These are phyloP conservation scores for Cygnus olor DNA, from an alignment of 2,797 vertebrate genomes.

Conservation along the genomic window DNA sequence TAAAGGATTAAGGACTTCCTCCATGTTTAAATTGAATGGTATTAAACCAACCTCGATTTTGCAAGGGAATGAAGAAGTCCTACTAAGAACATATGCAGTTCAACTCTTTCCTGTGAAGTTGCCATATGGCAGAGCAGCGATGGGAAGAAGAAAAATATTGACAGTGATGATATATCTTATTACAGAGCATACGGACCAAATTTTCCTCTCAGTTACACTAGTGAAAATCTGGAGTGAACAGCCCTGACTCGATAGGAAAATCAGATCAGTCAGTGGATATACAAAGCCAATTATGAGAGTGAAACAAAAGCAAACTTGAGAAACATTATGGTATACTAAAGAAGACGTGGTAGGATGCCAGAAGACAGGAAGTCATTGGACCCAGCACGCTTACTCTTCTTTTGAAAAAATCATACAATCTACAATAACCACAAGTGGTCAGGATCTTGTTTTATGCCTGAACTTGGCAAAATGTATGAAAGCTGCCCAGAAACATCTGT, in stretches of 20 bases:
- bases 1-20: constrained; percentile 11
- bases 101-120: constrained; percentile 61
- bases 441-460: constrained; percentile 49
- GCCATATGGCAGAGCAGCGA: constrained; percentile 65
- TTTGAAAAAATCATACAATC: constrained; percentile 21
- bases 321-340: constrained; percentile 66
- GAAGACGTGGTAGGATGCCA: constrained; percentile 53
- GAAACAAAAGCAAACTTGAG: constrained; percentile 70
- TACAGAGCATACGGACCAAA: constrained; percentile 63
- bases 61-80: constrained; percentile 40
- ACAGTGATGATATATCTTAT: constrained; percentile 68
- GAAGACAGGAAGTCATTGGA: constrained; percentile 59
- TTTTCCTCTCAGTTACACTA: constrained; percentile 69
- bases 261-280: constrained; percentile 67
- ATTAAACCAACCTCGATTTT: constrained; percentile 36
- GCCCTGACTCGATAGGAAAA: constrained; percentile 52
- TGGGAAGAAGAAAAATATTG: constrained; percentile 71
- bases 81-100: constrained; percentile 65
- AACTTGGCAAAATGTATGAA: constrained; percentile 33
- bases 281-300: constrained; percentile 64
- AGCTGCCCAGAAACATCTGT: constrained; percentile 54
- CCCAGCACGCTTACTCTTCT: neutral
- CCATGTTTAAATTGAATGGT: constrained; percentile 15
- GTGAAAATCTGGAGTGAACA: constrained; percentile 71
- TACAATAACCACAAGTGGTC: constrained; percentile 23